A percentile compares a stretch with the other conserved stretches of the same genome.
Evolutionary conservation across 2,888 invertebrate species (phyloP).

Genomic region (Epinotia brunnichana): DNA sequence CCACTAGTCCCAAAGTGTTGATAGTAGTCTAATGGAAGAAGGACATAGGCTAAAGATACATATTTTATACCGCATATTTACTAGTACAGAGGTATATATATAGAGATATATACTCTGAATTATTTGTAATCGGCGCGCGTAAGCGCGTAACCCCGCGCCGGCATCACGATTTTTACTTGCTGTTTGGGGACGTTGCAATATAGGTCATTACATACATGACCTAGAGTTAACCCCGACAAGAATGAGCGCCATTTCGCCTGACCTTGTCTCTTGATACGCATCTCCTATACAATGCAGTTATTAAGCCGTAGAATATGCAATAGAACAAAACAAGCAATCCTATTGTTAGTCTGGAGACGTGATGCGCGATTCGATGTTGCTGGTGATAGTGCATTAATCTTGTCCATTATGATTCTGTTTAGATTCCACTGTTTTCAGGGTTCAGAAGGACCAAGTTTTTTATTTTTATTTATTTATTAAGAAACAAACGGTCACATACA

Average conservation of each 20-base stretch:
- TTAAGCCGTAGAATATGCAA: conserved; percentile 1
- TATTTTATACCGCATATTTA: too few relatives aligned
- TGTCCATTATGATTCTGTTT: neutral
- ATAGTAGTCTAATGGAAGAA: too few relatives aligned
- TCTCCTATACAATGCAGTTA: conserved; percentile 35
- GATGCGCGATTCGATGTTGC: conserved; percentile 20
- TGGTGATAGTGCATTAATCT: neutral
- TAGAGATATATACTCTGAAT: too few relatives aligned
- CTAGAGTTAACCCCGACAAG: conserved; percentile 29
- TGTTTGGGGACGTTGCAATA: neutral
- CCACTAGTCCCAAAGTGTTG: neutral
- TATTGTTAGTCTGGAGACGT: conserved; percentile 27
- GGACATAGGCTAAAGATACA: too few relatives aligned
- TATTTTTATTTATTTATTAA: too few relatives aligned
- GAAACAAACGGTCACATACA: too few relatives aligned
- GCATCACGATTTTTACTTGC: too few relatives aligned
- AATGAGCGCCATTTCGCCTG: conserved; percentile 32
- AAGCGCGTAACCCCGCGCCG: too few relatives aligned
- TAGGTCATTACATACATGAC: neutral
- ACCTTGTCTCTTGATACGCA: conserved; percentile 32
- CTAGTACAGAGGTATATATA: too few relatives aligned
- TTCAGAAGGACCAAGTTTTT: neutral
- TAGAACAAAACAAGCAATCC: conserved; percentile 20
- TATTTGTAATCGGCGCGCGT: too few relatives aligned
- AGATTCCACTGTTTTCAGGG: neutral